A percentile compares a stretch with the other conserved stretches of the same genome.
phyloP scores from a whole-genome alignment of 1,140 invertebrate genomes.

The Euschistus heros region DNA sequence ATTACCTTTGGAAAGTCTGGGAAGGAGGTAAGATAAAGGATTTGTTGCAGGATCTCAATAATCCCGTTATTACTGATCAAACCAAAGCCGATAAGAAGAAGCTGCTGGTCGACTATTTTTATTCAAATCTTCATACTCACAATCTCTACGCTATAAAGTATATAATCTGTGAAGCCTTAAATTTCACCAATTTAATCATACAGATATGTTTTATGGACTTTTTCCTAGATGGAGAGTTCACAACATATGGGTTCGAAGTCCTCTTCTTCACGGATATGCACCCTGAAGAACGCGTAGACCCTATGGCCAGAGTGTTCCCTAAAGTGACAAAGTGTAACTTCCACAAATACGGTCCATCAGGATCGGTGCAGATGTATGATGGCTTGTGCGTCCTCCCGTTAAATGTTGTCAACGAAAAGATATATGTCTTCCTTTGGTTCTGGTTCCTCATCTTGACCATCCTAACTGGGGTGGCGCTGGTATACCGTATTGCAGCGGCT shows the following conservation, averaged over 20 bases:
- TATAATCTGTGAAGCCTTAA: conserved; percentile 39
- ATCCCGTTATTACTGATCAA: conserved; percentile 41
- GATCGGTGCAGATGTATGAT: conserved; percentile 47
- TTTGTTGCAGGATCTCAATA: conserved; percentile 35
- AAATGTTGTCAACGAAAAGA: conserved; percentile 71
- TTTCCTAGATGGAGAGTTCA: conserved; percentile 56
- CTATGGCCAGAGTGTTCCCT: conserved; percentile 38
- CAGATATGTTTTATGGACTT: conserved; percentile 56
- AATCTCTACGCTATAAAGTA: conserved; percentile 38
- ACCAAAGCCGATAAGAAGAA: conserved; percentile 43
- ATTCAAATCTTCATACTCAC: conserved; percentile 32
- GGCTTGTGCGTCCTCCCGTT: conserved; percentile 60
- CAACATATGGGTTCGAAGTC: conserved; percentile 39
- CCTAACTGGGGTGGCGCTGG: conserved; percentile 48
- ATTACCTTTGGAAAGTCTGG: conserved; percentile 65
- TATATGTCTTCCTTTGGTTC: conserved; percentile 68
- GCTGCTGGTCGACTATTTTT: conserved; percentile 32
- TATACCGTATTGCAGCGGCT: conserved; percentile 64
- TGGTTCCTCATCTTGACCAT: conserved; percentile 61
- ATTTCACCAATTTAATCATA: conserved; percentile 38
- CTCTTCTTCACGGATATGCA: conserved; percentile 46
- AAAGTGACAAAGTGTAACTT: conserved; percentile 37
- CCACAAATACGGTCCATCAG: conserved; percentile 49
- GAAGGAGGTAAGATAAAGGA: conserved; percentile 51
- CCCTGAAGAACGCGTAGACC: conserved; percentile 56